phyloP scores from a whole-genome alignment of 23 tunicate genomes.

The Halocynthia aurantium region DNA sequence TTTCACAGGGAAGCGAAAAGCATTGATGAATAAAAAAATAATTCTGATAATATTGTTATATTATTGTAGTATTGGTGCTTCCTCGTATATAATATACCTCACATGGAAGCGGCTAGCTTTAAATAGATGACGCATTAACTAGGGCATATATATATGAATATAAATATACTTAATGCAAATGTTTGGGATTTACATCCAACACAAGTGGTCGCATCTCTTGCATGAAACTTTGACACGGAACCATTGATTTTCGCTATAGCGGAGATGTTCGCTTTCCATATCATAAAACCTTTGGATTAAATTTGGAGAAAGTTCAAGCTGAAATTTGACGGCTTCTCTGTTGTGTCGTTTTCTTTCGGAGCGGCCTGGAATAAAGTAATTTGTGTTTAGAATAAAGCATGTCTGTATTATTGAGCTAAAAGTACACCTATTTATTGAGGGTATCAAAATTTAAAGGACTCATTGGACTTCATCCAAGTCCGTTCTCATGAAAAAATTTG shows the following conservation, averaged over 20 bases:
- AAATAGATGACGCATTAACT: background rate
- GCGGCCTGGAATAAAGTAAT: slow-evolving; percentile 1
- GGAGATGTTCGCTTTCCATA: background rate
- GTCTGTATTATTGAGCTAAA: background rate
- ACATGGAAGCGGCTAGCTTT: too few species aligned
- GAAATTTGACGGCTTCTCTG: background rate
- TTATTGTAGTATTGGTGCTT: too few species aligned
- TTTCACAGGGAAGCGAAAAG: too few species aligned
- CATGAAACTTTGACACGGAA: slow-evolving; percentile 11
- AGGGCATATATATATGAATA: background rate
- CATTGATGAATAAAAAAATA: too few species aligned
- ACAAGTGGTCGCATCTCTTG: slow-evolving; percentile 9
- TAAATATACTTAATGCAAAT: background rate
- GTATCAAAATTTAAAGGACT: too few species aligned
- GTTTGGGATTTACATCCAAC: slow-evolving; percentile 3
- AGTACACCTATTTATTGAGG: too few species aligned
- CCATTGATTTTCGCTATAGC: background rate
- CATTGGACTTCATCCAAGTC: too few species aligned
- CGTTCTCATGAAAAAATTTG: too few species aligned
- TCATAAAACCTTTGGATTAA: background rate
- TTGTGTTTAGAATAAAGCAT: background rate
- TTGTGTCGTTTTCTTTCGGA: slow-evolving; percentile 7
- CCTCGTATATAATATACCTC: too few species aligned
- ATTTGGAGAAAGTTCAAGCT: background rate
- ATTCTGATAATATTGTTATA: too few species aligned